These are phyloP conservation scores for Pseudomyrmex gracilis DNA, from an alignment of 1,140 invertebrate genomes.

Conservation along the genomic window DNA sequence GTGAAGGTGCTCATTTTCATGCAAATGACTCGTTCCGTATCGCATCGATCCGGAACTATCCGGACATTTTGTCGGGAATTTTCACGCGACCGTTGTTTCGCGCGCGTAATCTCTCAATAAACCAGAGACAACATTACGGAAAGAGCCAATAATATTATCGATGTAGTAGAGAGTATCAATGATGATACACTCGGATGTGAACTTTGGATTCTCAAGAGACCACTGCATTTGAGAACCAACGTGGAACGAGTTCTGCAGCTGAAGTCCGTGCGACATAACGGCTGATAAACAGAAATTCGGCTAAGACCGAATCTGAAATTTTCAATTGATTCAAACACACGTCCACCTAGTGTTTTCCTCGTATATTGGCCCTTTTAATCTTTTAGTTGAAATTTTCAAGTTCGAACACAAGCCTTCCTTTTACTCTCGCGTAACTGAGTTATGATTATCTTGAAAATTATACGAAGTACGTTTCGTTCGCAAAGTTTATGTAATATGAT, in stretches of 20 bases:
- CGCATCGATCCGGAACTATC: background rate
- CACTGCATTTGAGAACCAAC: conserved; percentile 16
- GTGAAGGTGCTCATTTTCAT: background rate
- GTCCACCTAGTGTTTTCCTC: too few species aligned
- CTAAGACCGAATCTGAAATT: conserved; percentile 50
- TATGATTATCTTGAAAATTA: conserved; percentile 80
- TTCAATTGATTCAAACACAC: too few species aligned
- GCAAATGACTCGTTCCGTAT: background rate
- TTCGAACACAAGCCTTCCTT: background rate
- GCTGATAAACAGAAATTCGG: conserved; percentile 60
- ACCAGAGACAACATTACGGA: conserved; percentile 24
- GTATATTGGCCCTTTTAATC: too few species aligned
- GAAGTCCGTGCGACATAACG: conserved; percentile 9
- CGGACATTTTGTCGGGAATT: background rate
- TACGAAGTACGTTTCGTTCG: conserved; percentile 43
- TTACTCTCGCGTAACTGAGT: conserved; percentile 52
- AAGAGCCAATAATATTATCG: background rate
- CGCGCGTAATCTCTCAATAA: conserved; percentile 15
- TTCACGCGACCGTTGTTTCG: conserved; percentile 5
- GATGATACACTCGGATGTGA: conserved; percentile 7
- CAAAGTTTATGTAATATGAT: background rate
- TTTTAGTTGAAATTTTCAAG: background rate
- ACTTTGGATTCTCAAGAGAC: conserved; percentile 9
- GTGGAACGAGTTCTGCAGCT: conserved; percentile 48
- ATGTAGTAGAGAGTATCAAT: background rate